These are phyloP conservation scores for Ceraclea dissimilis DNA, from an alignment of 2,888 invertebrate species.

Conservation along the genomic window DNA sequence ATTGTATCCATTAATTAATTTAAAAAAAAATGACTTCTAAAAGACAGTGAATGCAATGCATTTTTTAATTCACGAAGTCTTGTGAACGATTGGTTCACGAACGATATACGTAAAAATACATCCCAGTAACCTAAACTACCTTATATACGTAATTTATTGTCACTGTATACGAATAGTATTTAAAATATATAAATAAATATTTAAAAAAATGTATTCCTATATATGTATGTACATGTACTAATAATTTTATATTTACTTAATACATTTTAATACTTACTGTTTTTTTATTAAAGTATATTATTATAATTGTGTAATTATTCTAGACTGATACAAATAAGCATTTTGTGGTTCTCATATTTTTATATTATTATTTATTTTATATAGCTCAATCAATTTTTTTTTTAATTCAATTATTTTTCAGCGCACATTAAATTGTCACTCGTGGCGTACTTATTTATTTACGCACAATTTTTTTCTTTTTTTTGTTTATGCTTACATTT, in stretches of 20 bases:
- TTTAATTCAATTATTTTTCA: no score
- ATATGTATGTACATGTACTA: slow-evolving; percentile 24
- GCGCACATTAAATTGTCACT: no score
- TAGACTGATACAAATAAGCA: slow-evolving; percentile 27
- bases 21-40: no score
- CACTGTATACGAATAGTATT: slow-evolving; percentile 26
- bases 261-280: neutral
- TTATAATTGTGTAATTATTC: slow-evolving; percentile 19
- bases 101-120: slow-evolving; percentile 25
- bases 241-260: slow-evolving; percentile 9
- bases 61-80: no score
- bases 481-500: no score
- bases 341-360: neutral
- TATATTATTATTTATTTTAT: no score
- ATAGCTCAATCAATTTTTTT: slow-evolving; percentile 8
- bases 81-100: slow-evolving; percentile 1
- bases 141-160: slow-evolving; percentile 24
- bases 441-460: neutral
- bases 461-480: neutral
- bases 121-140: slow-evolving; percentile 15
- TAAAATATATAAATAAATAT: slow-evolving; percentile 20
- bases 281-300: neutral
- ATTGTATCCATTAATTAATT: no score
- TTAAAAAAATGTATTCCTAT: slow-evolving; percentile 25
- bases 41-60: no score